A percentile compares a stretch with the other conserved stretches of the same genome.
Evolutionary conservation across 2,113 vertebrate genomes (phyloP).

Genomic region (Casuarius casuarius): DNA sequence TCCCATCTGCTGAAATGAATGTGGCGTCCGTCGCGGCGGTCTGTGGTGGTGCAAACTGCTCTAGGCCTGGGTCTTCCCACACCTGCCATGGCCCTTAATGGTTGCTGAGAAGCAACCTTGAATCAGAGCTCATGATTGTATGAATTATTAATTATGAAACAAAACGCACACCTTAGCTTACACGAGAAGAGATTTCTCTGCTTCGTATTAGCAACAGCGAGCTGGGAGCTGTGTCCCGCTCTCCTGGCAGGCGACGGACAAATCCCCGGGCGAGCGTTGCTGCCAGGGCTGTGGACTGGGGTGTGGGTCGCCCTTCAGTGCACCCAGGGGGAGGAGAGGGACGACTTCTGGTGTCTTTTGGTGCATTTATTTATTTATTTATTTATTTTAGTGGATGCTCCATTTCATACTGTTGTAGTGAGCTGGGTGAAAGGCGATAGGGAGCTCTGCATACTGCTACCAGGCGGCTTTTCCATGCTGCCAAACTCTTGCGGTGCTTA

Average conservation of each 20-base stretch:
- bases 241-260: background rate
- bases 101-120: background rate
- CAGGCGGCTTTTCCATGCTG: background rate
- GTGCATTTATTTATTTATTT: background rate
- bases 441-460: background rate
- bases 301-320: background rate
- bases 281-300: background rate
- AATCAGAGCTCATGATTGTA: background rate
- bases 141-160: background rate
- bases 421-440: background rate
- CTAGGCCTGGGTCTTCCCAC: background rate
- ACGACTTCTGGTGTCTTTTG: background rate
- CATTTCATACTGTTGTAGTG: background rate
- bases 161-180: background rate
- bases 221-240: background rate
- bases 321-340: background rate
- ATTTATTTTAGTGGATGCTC: background rate
- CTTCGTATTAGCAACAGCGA: background rate
- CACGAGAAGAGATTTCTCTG: background rate
- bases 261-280: background rate
- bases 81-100: accelerated
- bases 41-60: background rate
- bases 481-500: background rate
- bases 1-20: background rate
- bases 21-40: accelerated